A percentile compares a stretch with the other conserved stretches of the same genome.
Conservation (phyloP, 2,888 invertebrate genomes). For the Lithophane socia region DNA sequence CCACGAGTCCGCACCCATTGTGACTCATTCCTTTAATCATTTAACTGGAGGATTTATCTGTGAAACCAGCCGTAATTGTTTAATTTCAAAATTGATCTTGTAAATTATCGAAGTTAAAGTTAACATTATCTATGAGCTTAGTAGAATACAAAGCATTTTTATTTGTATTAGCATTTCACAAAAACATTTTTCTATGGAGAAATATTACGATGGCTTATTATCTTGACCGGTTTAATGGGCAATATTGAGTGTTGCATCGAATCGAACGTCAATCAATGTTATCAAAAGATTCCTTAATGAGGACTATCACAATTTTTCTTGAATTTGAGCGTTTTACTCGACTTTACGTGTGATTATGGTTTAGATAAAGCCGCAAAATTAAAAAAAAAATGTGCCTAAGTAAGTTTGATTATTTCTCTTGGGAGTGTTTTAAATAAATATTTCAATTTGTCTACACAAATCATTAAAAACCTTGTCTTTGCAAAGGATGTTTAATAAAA, state of each 20-base stretch:
- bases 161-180: not conserved
- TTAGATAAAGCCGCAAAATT: too few relatives aligned
- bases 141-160: conserved; percentile 4
- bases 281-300: not conserved
- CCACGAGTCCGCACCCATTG: too few relatives aligned
- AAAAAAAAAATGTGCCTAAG: too few relatives aligned
- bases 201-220: not conserved
- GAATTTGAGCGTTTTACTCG: too few relatives aligned
- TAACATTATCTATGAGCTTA: conserved; percentile 7
- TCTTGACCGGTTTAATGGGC: not conserved
- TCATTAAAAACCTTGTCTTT: too few relatives aligned
- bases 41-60: not conserved
- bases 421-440: too few relatives aligned
- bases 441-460: too few relatives aligned
- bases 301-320: too few relatives aligned
- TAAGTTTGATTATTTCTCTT: too few relatives aligned
- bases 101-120: not conserved
- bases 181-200: not conserved
- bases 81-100: not conserved
- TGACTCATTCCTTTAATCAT: not conserved
- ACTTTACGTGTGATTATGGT: too few relatives aligned
- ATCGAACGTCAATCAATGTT: not conserved
- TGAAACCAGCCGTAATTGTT: not conserved
- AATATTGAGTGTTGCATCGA: not conserved
- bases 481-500: too few relatives aligned